A percentile compares a stretch with the other conserved stretches of the same genome.
Conservation (phyloP, 2,797 vertebrate species). For the Enteromius viviparus region DNA sequence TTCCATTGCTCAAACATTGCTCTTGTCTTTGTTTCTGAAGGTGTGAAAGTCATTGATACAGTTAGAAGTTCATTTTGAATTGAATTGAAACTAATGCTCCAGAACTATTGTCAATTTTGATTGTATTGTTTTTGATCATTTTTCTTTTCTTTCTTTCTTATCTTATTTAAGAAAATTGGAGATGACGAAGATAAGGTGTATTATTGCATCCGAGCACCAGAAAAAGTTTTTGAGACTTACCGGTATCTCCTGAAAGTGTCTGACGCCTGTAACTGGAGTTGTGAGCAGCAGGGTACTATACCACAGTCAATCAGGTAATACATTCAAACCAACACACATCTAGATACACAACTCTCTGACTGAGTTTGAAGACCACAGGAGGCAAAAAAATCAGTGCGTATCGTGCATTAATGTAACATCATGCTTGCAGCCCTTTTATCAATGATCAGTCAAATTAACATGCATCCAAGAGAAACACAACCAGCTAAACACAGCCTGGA, state of each 20-base stretch:
- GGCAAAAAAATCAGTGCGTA: neutral
- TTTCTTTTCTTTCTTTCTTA: neutral
- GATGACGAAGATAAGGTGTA: constrained; percentile 76
- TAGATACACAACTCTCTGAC: neutral
- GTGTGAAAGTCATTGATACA: neutral
- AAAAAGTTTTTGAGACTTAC: constrained; percentile 82
- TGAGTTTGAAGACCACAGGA: neutral
- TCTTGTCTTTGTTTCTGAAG: neutral
- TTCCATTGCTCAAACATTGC: neutral
- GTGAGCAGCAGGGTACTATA: constrained; percentile 67
- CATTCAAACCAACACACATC: neutral
- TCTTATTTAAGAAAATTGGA: constrained; percentile 69
- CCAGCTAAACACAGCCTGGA: too few relatives aligned
- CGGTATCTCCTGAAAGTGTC: constrained; percentile 79
- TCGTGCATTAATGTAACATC: too few relatives aligned
- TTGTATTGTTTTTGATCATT: neutral
- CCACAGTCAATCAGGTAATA: constrained; percentile 74
- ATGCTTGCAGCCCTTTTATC: too few relatives aligned
- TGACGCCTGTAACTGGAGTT: constrained; percentile 79
- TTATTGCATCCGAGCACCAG: constrained; percentile 84
- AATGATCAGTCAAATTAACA: too few relatives aligned
- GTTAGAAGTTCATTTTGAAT: too few relatives aligned
- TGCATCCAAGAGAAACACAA: too few relatives aligned
- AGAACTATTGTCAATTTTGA: neutral
- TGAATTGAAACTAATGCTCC: neutral